phyloP scores from a whole-genome alignment of 2,888 invertebrate species.

The Eupithecia subfuscata region DNA sequence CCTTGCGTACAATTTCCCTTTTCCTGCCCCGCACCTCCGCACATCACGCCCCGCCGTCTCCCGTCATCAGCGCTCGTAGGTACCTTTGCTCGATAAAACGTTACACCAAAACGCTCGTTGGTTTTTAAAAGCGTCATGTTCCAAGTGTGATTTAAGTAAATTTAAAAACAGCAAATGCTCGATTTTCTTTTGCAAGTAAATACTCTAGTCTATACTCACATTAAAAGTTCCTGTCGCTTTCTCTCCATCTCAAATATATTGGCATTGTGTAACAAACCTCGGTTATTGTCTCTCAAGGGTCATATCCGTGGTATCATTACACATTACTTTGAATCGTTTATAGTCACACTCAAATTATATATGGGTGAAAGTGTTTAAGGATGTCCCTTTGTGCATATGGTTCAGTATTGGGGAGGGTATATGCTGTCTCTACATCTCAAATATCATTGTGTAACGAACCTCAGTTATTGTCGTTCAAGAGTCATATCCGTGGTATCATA shows the following conservation, averaged over 20 bases:
- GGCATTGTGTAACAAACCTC: constrained; percentile 54
- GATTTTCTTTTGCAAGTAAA: too few relatives aligned
- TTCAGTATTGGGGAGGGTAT: not conserved
- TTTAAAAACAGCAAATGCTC: too few relatives aligned
- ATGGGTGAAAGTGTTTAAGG: not conserved
- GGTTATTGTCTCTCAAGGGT: constrained; percentile 36
- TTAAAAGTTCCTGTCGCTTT: constrained; percentile 58
- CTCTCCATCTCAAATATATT: constrained; percentile 50
- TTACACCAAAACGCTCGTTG: too few relatives aligned
- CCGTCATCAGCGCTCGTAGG: too few relatives aligned
- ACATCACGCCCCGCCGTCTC: too few relatives aligned
- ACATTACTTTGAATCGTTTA: not conserved
- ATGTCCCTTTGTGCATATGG: not conserved
- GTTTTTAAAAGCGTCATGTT: too few relatives aligned
- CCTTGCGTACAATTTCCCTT: too few relatives aligned
- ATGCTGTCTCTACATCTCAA: constrained; percentile 54
- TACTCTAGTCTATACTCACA: too few relatives aligned
- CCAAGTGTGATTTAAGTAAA: too few relatives aligned
- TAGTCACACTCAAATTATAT: constrained; percentile 1
- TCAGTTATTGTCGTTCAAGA: constrained; percentile 37
- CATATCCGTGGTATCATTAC: constrained; percentile 27
- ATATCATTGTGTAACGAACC: constrained; percentile 55
- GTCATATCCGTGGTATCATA: constrained; percentile 28
- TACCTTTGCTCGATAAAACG: too few relatives aligned
- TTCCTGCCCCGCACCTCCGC: too few relatives aligned